Conservation (phyloP, 2,797 vertebrate species). For the Enteromius mattozi region DNA sequence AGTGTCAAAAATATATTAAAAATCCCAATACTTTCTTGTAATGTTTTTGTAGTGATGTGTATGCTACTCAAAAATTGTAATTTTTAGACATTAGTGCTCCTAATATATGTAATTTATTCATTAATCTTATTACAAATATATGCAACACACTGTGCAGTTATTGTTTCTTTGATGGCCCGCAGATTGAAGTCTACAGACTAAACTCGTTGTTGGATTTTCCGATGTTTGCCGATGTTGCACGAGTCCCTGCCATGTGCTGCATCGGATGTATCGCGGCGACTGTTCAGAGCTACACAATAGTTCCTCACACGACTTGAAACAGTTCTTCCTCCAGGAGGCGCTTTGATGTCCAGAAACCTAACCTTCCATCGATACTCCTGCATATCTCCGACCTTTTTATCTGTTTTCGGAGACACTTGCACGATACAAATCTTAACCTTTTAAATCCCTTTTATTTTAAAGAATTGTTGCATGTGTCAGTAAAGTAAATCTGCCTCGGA, state of each 20-base stretch:
- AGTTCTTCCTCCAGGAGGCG: not conserved
- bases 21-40: not conserved
- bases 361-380: not conserved
- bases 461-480: not conserved
- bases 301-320: accelerated
- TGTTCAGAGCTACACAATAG: not conserved
- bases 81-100: too few relatives aligned
- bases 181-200: too few relatives aligned
- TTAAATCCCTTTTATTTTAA: too few relatives aligned
- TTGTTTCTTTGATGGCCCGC: not conserved
- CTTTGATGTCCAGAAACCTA: not conserved
- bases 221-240: slow-evolving; percentile 13
- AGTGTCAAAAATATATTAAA: too few relatives aligned
- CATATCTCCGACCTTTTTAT: not conserved
- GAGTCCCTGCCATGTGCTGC: not conserved
- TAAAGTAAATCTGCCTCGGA: too few relatives aligned
- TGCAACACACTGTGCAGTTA: not conserved
- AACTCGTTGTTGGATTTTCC: not conserved
- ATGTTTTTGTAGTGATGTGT: too few relatives aligned
- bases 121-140: not conserved
- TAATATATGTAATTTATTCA: not conserved
- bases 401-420: not conserved
- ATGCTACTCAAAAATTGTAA: too few relatives aligned
- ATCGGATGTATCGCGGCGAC: not conserved
- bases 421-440: not conserved